Percentiles rank a stretch among this genome's conserved stretches.
phyloP scores from a whole-genome alignment of 2,113 vertebrate genomes.

The Eolophus roseicapilla region DNA sequence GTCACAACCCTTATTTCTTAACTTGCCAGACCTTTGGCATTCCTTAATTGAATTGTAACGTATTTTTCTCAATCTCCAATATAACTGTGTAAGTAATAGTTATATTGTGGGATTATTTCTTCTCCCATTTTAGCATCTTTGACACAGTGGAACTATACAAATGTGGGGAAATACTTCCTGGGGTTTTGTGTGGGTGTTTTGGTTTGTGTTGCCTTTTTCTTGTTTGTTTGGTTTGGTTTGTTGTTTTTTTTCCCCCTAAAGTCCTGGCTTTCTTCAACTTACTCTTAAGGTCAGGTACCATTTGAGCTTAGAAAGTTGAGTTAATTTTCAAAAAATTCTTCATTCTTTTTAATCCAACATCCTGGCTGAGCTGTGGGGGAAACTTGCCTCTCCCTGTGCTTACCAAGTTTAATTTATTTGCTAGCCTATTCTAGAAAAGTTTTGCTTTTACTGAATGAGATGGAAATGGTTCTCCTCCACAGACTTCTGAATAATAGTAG shows the following conservation, averaged over 20 bases:
- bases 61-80: not conserved
- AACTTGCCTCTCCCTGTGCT: not conserved
- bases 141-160: no score
- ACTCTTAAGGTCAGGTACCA: not conserved
- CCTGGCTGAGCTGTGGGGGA: not conserved
- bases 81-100: not conserved
- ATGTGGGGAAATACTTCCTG: not conserved
- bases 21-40: not conserved
- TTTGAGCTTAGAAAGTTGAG: not conserved
- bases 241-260: accelerated
- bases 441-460: not conserved
- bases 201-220: not conserved
- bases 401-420: not conserved
- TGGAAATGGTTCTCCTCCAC: not conserved
- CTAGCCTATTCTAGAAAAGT: not conserved
- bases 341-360: not conserved
- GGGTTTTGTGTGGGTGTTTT: not conserved
- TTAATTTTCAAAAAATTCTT: accelerated
- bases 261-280: not conserved
- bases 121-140: not conserved
- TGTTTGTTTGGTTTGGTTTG: not conserved
- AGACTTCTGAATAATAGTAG: not conserved
- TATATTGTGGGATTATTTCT: not conserved
- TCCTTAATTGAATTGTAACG: not conserved
- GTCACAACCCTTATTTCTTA: accelerated